Conservation (phyloP, 2,888 invertebrate species). For the Petrolisthes manimaculis region DNA sequence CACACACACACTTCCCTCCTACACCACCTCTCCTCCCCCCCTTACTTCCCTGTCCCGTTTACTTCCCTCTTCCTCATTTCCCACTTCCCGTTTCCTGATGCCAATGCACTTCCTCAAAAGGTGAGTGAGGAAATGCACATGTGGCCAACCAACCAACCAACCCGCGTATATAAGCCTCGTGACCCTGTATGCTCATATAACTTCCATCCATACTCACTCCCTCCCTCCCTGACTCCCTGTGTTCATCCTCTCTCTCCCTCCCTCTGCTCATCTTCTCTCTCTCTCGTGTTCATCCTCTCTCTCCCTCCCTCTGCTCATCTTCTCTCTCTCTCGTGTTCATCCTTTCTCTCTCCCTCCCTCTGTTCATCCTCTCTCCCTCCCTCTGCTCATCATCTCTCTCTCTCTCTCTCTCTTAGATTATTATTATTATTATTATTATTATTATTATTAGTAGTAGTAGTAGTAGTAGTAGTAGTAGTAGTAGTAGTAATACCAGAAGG, state of each 20-base stretch:
- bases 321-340: slow-evolving; percentile 10
- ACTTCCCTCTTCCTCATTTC: no score
- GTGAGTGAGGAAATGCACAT: no score
- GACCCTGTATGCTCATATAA: no score
- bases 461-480: no score
- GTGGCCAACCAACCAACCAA: no score
- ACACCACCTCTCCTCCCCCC: neutral
- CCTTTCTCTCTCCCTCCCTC: neutral
- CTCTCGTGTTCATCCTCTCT: neutral
- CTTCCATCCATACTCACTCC: neutral
- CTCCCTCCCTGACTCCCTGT: neutral
- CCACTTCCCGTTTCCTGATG: no score
- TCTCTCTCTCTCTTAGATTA: no score
- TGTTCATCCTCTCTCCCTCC: neutral
- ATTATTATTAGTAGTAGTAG: no score
- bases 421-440: no score
- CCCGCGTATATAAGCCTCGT: no score
- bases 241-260: neutral
- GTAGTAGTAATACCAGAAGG: no score
- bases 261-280: neutral
- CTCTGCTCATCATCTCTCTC: neutral
- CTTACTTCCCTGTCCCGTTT: neutral
- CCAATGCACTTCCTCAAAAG: no score
- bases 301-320: neutral
- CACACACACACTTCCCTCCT: neutral